A percentile compares a stretch with the other conserved stretches of the same genome.
These are phyloP conservation scores for Taxidea taxus DNA, from an alignment of 2,113 vertebrate genomes.

Conservation along the genomic window DNA sequence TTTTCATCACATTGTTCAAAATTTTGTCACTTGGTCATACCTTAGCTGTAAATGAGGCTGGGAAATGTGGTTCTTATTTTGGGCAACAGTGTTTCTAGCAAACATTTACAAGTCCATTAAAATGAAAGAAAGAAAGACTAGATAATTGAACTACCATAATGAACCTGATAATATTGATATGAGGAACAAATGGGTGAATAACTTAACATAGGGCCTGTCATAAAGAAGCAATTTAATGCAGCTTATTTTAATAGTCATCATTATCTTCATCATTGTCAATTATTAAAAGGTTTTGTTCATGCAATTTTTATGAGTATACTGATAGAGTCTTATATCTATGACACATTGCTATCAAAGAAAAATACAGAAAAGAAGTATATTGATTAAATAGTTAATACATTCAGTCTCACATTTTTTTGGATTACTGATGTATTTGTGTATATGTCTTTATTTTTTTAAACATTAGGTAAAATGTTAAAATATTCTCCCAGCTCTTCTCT, in stretches of 20 bases:
- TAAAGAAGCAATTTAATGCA: background rate
- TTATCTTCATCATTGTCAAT: background rate
- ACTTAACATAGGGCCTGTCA: background rate
- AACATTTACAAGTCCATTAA: background rate
- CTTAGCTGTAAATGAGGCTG: background rate
- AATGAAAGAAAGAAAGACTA: background rate
- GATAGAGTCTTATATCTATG: background rate
- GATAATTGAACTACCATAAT: background rate
- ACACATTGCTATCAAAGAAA: background rate
- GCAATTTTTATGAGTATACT: background rate
- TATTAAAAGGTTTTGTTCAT: background rate
- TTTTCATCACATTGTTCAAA: background rate
- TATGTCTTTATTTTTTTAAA: background rate
- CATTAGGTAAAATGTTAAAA: background rate
- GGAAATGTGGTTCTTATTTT: background rate
- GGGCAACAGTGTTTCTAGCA: background rate
- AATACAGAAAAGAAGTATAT: background rate
- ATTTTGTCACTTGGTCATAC: background rate
- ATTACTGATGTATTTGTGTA: background rate
- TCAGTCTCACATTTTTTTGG: background rate
- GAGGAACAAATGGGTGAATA: background rate
- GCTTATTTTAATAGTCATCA: background rate
- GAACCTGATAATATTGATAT: background rate
- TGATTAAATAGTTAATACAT: background rate
- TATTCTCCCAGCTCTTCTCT: background rate